phyloP scores from a whole-genome alignment of 2,113 vertebrate genomes.

The Sylvilagus bachmani region DNA sequence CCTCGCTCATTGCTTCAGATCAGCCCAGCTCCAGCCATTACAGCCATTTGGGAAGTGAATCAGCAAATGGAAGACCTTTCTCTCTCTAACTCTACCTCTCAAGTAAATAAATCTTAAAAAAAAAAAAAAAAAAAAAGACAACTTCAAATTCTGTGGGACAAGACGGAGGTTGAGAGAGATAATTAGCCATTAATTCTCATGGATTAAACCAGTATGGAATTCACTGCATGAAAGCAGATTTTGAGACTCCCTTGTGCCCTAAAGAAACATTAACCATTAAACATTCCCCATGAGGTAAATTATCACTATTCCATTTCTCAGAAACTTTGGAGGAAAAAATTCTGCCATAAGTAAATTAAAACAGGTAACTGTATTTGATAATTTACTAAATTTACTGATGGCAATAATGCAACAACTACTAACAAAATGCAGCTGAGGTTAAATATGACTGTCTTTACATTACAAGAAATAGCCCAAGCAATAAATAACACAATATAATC shows the following conservation, averaged over 20 bases:
- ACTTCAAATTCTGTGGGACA: neutral
- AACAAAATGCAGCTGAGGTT: slow-evolving; percentile 29
- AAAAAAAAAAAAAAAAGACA: neutral
- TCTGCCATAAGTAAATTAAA: neutral
- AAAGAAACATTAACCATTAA: slow-evolving; percentile 36
- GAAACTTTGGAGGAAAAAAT: slow-evolving; percentile 54
- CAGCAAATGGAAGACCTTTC: too few species aligned
- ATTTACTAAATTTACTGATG: slow-evolving; percentile 23
- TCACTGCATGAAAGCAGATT: neutral
- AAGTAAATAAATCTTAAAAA: neutral
- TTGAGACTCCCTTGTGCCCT: neutral
- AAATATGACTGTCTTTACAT: neutral
- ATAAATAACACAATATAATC: slow-evolving; percentile 9
- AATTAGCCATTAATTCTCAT: slow-evolving; percentile 8
- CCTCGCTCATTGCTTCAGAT: too few species aligned
- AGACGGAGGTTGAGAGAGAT: neutral
- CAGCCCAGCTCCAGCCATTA: too few species aligned
- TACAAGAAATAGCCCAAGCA: neutral
- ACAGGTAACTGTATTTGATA: neutral
- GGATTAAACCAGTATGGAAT: neutral
- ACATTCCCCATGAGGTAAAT: slow-evolving; percentile 44
- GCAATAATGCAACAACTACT: slow-evolving; percentile 1
- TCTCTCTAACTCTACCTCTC: too few species aligned
- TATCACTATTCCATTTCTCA: neutral
- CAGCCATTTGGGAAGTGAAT: too few species aligned